These are phyloP conservation scores for Drosophila quadrilineata DNA, from an alignment of 1,140 invertebrate genomes.

Conservation along the genomic window DNA sequence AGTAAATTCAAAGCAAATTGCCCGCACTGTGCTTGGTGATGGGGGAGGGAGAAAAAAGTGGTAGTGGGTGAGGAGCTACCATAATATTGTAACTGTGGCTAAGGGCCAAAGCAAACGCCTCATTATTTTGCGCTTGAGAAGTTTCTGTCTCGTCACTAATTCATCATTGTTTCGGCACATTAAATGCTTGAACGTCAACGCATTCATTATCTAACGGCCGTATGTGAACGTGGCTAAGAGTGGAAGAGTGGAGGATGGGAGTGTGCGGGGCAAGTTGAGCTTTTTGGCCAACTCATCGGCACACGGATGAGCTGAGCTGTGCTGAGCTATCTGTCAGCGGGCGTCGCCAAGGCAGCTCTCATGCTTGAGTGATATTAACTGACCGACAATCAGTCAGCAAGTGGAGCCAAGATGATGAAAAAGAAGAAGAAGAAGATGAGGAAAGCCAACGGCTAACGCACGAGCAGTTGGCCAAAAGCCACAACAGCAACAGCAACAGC, in stretches of 20 bases:
- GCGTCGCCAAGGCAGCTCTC: slow-evolving; percentile 48
- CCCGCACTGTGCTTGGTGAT: slow-evolving; percentile 56
- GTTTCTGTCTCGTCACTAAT: slow-evolving; percentile 80
- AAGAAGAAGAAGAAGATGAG: too few species aligned
- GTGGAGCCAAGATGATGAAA: slow-evolving; percentile 13
- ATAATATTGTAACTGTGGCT: too few species aligned
- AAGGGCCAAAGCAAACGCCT: slow-evolving; percentile 49
- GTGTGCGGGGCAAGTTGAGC: too few species aligned
- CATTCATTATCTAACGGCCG: slow-evolving; percentile 70
- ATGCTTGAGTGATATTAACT: slow-evolving; percentile 78
- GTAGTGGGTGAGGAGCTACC: background rate
- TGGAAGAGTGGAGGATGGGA: too few species aligned
- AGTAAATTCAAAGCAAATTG: slow-evolving; percentile 79
- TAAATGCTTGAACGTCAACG: slow-evolving; percentile 79
- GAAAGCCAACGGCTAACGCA: slow-evolving; percentile 30
- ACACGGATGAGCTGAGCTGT: too few species aligned
- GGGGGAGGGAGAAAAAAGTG: slow-evolving; percentile 32
- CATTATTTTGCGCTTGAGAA: slow-evolving; percentile 79
- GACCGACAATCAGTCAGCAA: slow-evolving; percentile 70
- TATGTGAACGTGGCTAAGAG: slow-evolving; percentile 9
- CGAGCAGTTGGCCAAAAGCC: slow-evolving; percentile 22
- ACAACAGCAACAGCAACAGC: background rate
- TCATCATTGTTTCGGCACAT: slow-evolving; percentile 80
- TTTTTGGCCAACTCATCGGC: slow-evolving; percentile 71
- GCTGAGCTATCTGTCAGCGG: slow-evolving; percentile 35